Conservation (phyloP, 2,888 invertebrate species). For the Eueremaeus valkanovi region DNA sequence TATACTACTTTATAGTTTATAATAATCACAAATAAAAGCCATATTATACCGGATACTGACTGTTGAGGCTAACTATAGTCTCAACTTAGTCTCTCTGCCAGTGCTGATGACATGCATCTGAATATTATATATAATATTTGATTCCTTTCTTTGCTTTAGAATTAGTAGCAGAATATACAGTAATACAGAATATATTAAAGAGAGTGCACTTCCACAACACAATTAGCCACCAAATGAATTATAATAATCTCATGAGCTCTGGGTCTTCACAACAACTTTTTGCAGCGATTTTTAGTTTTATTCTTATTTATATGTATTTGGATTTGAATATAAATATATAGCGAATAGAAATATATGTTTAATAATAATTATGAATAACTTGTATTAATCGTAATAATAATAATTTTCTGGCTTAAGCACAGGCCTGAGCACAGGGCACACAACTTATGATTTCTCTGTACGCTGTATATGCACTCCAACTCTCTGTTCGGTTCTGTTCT, state of each 20-base stretch:
- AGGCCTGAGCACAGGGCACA: conserved; percentile 1
- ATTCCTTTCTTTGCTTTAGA: background rate
- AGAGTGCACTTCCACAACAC: background rate
- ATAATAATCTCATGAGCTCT: background rate
- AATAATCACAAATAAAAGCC: background rate
- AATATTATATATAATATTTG: no score
- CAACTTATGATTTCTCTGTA: background rate
- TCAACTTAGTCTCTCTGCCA: background rate
- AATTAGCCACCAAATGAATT: conserved; percentile 8
- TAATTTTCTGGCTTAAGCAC: conserved; percentile 20
- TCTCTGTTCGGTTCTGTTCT: background rate
- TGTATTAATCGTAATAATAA: conserved; percentile 25
- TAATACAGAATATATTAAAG: background rate
- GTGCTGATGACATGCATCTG: background rate
- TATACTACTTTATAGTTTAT: background rate
- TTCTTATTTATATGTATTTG: conserved; percentile 2
- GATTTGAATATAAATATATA: background rate
- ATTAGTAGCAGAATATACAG: background rate
- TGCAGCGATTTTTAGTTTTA: background rate
- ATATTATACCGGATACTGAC: background rate
- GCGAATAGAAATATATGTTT: background rate
- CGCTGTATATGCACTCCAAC: background rate
- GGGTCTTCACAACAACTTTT: background rate
- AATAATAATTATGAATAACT: conserved; percentile 18
- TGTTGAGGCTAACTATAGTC: background rate